phyloP scores from a whole-genome alignment of 1,140 invertebrate genomes.

The Drosophila takahashii region DNA sequence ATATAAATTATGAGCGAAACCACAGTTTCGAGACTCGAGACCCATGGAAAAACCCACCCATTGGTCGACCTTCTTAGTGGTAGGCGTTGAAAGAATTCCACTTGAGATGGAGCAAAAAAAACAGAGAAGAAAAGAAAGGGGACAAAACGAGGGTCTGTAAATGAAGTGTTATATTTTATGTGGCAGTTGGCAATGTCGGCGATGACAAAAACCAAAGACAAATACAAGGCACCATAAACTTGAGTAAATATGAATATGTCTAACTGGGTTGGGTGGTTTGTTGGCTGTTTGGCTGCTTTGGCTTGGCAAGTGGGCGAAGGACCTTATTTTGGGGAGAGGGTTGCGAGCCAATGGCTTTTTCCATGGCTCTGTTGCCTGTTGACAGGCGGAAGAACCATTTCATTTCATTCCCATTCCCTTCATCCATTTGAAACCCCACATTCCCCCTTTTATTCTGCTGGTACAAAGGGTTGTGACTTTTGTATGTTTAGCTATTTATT shows the following conservation, averaged over 20 bases:
- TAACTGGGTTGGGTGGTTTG: not conserved
- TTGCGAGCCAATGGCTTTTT: conserved; percentile 27
- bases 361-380: conserved; percentile 17
- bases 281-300: not conserved
- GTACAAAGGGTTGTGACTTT: conserved; percentile 79
- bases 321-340: conserved; percentile 13
- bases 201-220: conserved; percentile 57
- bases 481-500: conserved; percentile 80
- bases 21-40: not conserved
- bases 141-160: conserved; percentile 47
- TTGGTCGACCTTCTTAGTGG: conserved; percentile 12
- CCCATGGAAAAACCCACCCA: not conserved
- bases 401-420: not conserved
- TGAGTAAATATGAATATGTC: conserved; percentile 79
- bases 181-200: conserved; percentile 58
- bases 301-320: not conserved
- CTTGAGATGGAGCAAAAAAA: conserved; percentile 26
- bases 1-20: conserved; percentile 74
- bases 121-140: not conserved
- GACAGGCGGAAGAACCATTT: conserved; percentile 30
- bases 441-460: not conserved
- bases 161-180: conserved; percentile 82
- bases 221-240: conserved; percentile 72
- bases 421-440: not conserved
- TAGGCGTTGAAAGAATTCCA: conserved; percentile 64